phyloP scores from a whole-genome alignment of 2,888 invertebrate genomes.

The Minunthozetes semirufus region DNA sequence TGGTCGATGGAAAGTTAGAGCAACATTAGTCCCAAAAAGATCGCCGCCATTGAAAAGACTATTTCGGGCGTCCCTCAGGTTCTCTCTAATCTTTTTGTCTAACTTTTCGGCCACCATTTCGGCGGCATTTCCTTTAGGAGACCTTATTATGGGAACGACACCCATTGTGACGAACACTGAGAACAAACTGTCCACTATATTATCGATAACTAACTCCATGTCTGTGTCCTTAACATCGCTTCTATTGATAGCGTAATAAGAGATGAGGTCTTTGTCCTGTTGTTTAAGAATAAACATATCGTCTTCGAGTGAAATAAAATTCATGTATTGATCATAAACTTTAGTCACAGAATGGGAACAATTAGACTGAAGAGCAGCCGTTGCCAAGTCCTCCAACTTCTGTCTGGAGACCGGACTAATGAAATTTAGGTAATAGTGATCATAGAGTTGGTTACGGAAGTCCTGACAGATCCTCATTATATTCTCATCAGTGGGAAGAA shows the following conservation, averaged over 20 bases:
- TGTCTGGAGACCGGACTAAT: slow-evolving; percentile 86
- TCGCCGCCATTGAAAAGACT: slow-evolving; percentile 68
- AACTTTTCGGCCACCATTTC: slow-evolving; percentile 96
- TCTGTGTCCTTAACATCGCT: slow-evolving; percentile 90
- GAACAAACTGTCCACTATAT: slow-evolving; percentile 90
- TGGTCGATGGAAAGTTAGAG: slow-evolving; percentile 74
- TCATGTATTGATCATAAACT: slow-evolving; percentile 96
- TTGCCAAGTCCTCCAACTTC: slow-evolving; percentile 88
- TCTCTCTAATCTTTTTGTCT: slow-evolving; percentile 93
- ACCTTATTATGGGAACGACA: slow-evolving; percentile 79
- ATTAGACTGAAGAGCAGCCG: slow-evolving; percentile 80
- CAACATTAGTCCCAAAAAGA: slow-evolving; percentile 21
- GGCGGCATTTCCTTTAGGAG: slow-evolving; percentile 91
- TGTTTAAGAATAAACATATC: slow-evolving; percentile 91
- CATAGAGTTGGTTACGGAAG: slow-evolving; percentile 70
- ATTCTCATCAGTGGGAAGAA: slow-evolving; percentile 92
- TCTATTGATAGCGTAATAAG: slow-evolving; percentile 91
- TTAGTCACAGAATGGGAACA: slow-evolving; percentile 87
- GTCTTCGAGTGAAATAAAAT: slow-evolving; percentile 96
- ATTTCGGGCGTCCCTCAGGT: slow-evolving; percentile 90
- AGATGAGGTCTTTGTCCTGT: slow-evolving; percentile 79
- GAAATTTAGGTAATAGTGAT: slow-evolving; percentile 91
- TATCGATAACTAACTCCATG: slow-evolving; percentile 88
- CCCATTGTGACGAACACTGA: slow-evolving; percentile 93
- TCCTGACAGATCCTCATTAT: slow-evolving; percentile 77